phyloP scores from a whole-genome alignment of 2,797 vertebrate genomes.

The Rhodeus uyekii region DNA sequence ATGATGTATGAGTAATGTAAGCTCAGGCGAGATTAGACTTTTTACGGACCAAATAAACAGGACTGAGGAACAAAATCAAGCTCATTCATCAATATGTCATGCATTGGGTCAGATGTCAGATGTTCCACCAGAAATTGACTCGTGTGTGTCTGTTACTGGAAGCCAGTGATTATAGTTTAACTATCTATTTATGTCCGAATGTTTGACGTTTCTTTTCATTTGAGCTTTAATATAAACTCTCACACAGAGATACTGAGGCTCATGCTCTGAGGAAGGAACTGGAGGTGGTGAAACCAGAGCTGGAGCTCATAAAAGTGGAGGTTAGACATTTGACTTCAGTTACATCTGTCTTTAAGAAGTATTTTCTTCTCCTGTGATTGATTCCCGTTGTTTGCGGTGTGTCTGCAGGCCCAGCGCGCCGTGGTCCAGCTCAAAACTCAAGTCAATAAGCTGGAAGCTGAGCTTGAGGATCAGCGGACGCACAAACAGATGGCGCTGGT shows the following conservation, averaged over 20 bases:
- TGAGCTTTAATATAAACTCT: neutral
- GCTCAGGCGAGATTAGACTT: too few relatives aligned
- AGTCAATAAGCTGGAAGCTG: constrained; percentile 72
- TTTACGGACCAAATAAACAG: too few relatives aligned
- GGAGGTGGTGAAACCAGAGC: constrained; percentile 53
- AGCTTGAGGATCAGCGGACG: constrained; percentile 73
- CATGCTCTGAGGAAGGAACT: constrained; percentile 54
- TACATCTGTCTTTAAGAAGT: neutral
- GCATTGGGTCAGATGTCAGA: too few relatives aligned
- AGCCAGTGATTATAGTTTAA: too few relatives aligned
- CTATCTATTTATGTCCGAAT: too few relatives aligned
- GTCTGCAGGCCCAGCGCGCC: constrained; percentile 72
- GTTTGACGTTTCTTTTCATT: neutral
- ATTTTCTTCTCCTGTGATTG: neutral
- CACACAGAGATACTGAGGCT: constrained; percentile 49
- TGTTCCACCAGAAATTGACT: too few relatives aligned
- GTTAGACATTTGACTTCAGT: constrained; percentile 26
- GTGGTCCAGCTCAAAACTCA: constrained; percentile 72
- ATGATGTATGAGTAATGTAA: too few relatives aligned
- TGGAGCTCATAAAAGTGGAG: constrained; percentile 59
- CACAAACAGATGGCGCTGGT: constrained; percentile 88
- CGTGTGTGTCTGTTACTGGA: too few relatives aligned
- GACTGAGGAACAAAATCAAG: too few relatives aligned
- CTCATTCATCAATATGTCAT: too few relatives aligned
- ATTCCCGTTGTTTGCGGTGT: neutral